Evolutionary conservation across 2,888 invertebrate species (phyloP).

Genomic region (Azorinus chamasolen): DNA sequence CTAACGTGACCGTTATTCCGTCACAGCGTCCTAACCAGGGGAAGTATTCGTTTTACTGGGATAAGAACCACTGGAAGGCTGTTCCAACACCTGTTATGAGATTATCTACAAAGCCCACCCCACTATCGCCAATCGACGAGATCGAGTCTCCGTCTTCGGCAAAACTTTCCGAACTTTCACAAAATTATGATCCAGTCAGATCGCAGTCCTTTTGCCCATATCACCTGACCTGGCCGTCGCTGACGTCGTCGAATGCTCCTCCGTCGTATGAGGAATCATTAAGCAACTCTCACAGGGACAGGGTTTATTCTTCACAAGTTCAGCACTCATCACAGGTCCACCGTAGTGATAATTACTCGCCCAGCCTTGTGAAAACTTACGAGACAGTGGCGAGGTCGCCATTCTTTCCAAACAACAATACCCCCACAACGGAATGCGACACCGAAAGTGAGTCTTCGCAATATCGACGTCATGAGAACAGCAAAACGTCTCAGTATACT

Average conservation of each 20-base stretch:
- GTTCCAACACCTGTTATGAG: constrained; percentile 42
- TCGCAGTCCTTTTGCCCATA: constrained; percentile 73
- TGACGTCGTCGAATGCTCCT: constrained; percentile 36
- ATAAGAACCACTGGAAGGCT: constrained; percentile 66
- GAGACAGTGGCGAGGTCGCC: constrained; percentile 67
- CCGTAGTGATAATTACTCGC: constrained; percentile 24
- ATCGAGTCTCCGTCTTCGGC: constrained; percentile 61
- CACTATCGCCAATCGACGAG: constrained; percentile 74
- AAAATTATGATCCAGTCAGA: constrained; percentile 60
- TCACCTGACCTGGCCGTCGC: constrained; percentile 71
- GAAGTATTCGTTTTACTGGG: constrained; percentile 69
- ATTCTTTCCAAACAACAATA: constrained; percentile 76
- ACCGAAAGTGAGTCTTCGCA: constrained; percentile 56
- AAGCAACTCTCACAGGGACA: constrained; percentile 28
- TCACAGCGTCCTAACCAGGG: constrained; percentile 43
- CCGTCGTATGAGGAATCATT: constrained; percentile 62
- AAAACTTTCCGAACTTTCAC: constrained; percentile 54
- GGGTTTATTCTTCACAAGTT: neutral
- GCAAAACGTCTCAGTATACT: constrained; percentile 37
- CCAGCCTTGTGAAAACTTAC: constrained; percentile 21
- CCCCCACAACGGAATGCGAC: constrained; percentile 73
- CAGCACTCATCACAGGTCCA: constrained; percentile 20
- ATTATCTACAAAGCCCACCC: constrained; percentile 32
- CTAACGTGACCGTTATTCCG: constrained; percentile 66
- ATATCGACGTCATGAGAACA: neutral